Base-by-base conservation (phyloP, 35 echinoderm and acorn worm genomes). In the Diadema setosum region DNA sequence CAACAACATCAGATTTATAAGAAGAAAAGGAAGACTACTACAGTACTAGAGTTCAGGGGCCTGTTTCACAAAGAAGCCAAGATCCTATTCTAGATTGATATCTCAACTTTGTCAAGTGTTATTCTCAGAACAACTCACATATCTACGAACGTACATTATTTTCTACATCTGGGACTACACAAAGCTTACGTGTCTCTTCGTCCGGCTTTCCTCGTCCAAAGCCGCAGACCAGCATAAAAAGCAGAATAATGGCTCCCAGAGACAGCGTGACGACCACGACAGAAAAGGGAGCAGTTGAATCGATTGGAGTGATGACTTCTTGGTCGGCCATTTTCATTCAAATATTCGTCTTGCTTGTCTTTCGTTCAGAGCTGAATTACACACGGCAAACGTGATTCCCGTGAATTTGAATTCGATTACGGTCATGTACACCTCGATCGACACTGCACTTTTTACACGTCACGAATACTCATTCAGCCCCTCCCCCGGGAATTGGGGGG, bases 151-250 rank as follows among this genome's bases (percentile, higher is more conserved):
- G 29, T 58, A 83, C 81, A 83, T 29, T 9, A 83, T 58, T 50
- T 24, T 3, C 45, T 17, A 16, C 3, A 16, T 12, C 15, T 58
- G 52, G 52, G 46, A 15, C 49, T 58, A 21, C 65, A 73, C 32
- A 1, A 21, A 0, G 31, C 31, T 32, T 24, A 20, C 31, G 35
- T 17, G n/a, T 41, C 15, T 39, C 49, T 39, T 67, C 36, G 32
- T 89, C 31, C 43, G 61, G 59, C 29, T 63, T 60, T 35, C 87
- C 88, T 23, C 45, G 44, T 33, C 83, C 93, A 42, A 82, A 58
- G 3, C 93, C 93, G 45, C 84, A 95, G 32, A 95, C 82, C 3
- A 95, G 58, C 88, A 95, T 95, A 32, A 95, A 25, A 39, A 95
- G 56, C 20, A 80, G 43, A 35, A 95, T 88, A 3, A 95, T 81